Evolutionary conservation across 2,888 invertebrate genomes (phyloP).

Genomic region (Rhingia campestris): DNA sequence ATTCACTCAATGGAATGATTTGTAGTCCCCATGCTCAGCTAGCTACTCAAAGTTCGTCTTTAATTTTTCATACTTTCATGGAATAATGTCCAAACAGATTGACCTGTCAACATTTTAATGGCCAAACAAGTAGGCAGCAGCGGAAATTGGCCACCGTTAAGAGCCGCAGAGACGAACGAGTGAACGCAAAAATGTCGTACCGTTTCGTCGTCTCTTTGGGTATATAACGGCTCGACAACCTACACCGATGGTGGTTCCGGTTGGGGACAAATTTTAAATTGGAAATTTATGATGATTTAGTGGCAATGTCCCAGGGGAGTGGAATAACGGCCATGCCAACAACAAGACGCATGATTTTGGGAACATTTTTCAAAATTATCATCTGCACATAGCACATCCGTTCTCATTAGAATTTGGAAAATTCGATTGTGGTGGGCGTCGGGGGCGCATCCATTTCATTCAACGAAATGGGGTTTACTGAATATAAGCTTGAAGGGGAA

Average conservation of each 20-base stretch:
- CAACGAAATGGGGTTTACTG: too few relatives aligned
- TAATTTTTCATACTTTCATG: conserved; percentile 62
- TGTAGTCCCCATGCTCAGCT: background rate
- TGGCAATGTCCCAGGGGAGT: conserved; percentile 36
- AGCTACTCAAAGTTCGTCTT: conserved; percentile 28
- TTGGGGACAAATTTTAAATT: conserved; percentile 70
- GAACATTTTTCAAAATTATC: conserved; percentile 20
- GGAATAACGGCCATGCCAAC: background rate
- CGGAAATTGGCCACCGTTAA: conserved; percentile 61
- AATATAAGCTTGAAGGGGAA: too few relatives aligned
- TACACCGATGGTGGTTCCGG: conserved; percentile 8
- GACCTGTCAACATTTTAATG: conserved; percentile 64
- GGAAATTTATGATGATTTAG: conserved; percentile 72
- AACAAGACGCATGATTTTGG: conserved; percentile 45
- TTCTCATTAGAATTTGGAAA: conserved; percentile 8
- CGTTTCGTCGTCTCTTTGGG: conserved; percentile 8
- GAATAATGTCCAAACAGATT: conserved; percentile 66
- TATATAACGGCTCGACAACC: background rate
- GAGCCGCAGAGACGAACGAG: conserved; percentile 2
- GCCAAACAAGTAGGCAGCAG: conserved; percentile 57
- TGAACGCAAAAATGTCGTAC: conserved; percentile 23
- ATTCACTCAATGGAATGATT: conserved; percentile 16
- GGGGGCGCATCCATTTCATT: too few relatives aligned
- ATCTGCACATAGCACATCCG: conserved; percentile 27
- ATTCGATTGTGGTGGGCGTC: background rate